These are phyloP conservation scores for Umimayanthus kanabou DNA, from an alignment of 92 coral and sea anemone species.

Conservation along the genomic window DNA sequence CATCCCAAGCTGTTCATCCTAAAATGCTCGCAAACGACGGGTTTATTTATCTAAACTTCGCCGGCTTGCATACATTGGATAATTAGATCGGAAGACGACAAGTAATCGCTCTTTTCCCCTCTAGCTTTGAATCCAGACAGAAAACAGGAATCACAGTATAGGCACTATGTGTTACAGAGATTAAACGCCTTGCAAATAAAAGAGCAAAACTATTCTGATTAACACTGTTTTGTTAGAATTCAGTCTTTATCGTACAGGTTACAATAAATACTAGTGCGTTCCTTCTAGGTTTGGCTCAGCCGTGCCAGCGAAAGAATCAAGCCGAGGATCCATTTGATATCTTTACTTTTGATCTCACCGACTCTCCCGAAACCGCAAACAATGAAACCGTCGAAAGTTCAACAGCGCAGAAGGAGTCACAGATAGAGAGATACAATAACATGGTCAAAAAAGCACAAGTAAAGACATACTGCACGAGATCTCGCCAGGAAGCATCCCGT, in stretches of 20 bases:
- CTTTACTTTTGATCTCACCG: constrained; percentile 71
- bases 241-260: not conserved
- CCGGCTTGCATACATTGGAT: too few relatives aligned
- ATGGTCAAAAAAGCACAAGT: constrained; percentile 20
- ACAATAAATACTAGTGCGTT: not conserved
- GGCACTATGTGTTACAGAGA: too few relatives aligned
- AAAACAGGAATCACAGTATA: too few relatives aligned
- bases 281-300: not conserved
- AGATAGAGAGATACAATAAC: constrained; percentile 6
- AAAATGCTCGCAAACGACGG: too few relatives aligned
- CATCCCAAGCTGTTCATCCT: too few relatives aligned
- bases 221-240: too few relatives aligned
- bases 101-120: too few relatives aligned
- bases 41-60: too few relatives aligned
- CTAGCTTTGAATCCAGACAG: too few relatives aligned
- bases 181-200: too few relatives aligned
- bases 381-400: constrained; percentile 5
- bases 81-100: too few relatives aligned
- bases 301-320: constrained; percentile 14
- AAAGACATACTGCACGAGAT: constrained; percentile 12
- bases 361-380: constrained; percentile 50
- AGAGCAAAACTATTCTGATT: too few relatives aligned
- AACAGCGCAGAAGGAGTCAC: not conserved
- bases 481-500: constrained; percentile 6
- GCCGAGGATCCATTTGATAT: constrained; percentile 72